Evolutionary conservation across 2,797 vertebrate species (phyloP).

Genomic region (Loriculus beryllinus): DNA sequence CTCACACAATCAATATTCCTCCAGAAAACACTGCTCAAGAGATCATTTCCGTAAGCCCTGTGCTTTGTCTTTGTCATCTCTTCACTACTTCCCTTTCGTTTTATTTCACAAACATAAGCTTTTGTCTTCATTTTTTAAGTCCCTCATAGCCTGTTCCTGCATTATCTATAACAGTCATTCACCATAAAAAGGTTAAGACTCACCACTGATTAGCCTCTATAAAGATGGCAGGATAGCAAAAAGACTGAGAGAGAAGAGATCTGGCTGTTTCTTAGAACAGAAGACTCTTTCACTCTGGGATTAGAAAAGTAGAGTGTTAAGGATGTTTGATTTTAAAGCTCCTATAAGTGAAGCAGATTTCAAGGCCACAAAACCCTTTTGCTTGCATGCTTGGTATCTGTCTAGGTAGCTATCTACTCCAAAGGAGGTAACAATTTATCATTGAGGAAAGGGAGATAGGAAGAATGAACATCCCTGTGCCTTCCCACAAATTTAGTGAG

Average conservation of each 20-base stretch:
- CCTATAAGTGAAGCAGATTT: not conserved
- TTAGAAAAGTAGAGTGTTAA: not conserved
- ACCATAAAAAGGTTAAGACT: not conserved
- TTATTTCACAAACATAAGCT: not conserved
- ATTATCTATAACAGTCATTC: not conserved
- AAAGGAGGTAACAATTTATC: not conserved
- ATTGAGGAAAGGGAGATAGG: not conserved
- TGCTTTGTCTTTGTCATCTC: constrained; percentile 6
- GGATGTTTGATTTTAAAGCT: not conserved
- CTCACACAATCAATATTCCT: not conserved
- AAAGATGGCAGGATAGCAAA: not conserved
- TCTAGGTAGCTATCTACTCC: not conserved
- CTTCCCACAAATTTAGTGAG: not conserved
- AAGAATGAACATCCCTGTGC: not conserved
- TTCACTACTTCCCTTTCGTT: not conserved
- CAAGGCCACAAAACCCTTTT: not conserved
- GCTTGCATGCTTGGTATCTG: not conserved
- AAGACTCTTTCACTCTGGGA: not conserved
- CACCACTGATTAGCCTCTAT: not conserved
- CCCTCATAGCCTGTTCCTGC: not conserved
- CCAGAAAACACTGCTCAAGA: not conserved
- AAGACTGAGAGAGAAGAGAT: not conserved
- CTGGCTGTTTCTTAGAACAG: rapidly evolving
- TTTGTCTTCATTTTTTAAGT: not conserved
- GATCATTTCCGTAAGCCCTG: not conserved